These are phyloP conservation scores for Xylocampa areola DNA, from an alignment of 2,888 invertebrate species.

Conservation along the genomic window DNA sequence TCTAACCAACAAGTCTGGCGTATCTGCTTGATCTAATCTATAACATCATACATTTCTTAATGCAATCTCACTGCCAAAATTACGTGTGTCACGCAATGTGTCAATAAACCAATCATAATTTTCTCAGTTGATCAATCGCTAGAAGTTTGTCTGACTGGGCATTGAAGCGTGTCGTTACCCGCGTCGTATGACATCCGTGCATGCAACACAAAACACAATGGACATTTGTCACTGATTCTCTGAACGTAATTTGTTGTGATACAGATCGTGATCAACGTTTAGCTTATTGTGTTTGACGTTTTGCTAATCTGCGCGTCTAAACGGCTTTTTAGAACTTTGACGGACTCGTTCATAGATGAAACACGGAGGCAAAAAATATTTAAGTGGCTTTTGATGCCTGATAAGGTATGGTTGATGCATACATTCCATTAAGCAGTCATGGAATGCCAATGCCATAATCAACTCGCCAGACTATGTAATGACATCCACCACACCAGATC, in stretches of 20 bases:
- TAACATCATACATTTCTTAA: conserved; percentile 11
- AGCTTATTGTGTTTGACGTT: background rate
- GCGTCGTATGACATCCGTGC: conserved; percentile 25
- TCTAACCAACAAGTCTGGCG: no score
- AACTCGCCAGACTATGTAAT: no score
- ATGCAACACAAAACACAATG: conserved; percentile 15
- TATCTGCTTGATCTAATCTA: background rate
- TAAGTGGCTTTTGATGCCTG: no score
- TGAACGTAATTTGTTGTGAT: conserved; percentile 22
- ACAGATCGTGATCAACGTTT: conserved; percentile 5
- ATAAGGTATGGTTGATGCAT: no score
- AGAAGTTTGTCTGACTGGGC: conserved; percentile 31
- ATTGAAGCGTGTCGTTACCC: conserved; percentile 14
- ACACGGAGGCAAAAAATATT: no score
- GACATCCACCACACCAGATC: no score
- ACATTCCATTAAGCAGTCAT: no score
- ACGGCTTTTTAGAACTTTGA: no score
- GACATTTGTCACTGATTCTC: conserved; percentile 20
- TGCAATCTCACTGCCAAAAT: conserved; percentile 3
- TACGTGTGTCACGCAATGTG: conserved; percentile 26
- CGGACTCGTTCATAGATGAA: no score
- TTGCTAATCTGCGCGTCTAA: no score
- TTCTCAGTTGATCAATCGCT: conserved; percentile 25
- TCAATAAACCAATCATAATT: conserved; percentile 24
- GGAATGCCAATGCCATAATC: no score